Evolutionary conservation across 2,113 vertebrate species (phyloP), one percentile per base, ranked within the genome.

Genomic region (Rostratula benghalensis): DNA sequence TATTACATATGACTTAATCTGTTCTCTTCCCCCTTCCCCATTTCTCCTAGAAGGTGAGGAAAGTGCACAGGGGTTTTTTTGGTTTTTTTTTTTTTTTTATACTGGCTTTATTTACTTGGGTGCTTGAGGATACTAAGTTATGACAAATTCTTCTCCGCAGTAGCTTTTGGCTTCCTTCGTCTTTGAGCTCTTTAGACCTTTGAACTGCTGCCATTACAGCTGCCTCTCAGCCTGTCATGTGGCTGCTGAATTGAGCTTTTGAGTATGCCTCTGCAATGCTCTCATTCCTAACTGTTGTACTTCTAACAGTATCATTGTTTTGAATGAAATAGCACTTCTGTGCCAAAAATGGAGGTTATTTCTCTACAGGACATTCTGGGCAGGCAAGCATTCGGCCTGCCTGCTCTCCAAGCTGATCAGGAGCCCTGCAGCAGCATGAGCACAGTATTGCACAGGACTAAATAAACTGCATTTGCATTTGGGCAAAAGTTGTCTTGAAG

Each of bases 221-320:
- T 96, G 96, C 95, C 94, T 97, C 89, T 12, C 33, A 96, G 96
- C 87, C 89, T 67, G 89, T 97, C 95, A 97, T 80, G 95, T 91
- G 96, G 94, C 83, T 73, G 65, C 53, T 97, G 96, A 97, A 97
- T 95, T 89, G 96, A 94, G 94, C 96, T 97, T 97, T 96, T 97
- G 96, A 97, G 91, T 91, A 45, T 94, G 94, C 45, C 89, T 89
- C 95, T 94, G 95, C 89, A 76, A 82, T 78, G 86, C 89, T 95
- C 94, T 95, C 86, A 76, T 94, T 94, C 91, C 87, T 82, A 88
- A 88, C 90, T 85, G 89, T 57, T 97, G 89, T 89, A 87, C 95
- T 94, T 79, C 27, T 45, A 96, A 95, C 94, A 95, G 96, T 7
- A 95, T 81, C 94, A 94, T 95, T 97, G 95, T 97, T 95, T 96